Percentiles rank a stretch among this genome's conserved stretches.
phyloP scores from a whole-genome alignment of 2,113 vertebrate genomes.

The Nestor notabilis region DNA sequence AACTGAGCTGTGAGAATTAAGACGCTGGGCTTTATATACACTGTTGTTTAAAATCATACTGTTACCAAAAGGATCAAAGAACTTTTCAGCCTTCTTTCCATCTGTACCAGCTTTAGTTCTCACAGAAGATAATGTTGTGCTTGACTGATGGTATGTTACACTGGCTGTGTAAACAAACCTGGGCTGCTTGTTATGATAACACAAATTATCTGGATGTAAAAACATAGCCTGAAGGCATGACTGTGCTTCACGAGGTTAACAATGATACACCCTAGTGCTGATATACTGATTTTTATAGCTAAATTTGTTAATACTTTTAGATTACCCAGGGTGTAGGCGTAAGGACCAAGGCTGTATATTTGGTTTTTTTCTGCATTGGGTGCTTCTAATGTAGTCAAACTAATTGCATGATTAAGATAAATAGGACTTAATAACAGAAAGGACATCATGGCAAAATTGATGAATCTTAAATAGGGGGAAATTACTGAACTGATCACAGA shows the following conservation, averaged over 20 bases:
- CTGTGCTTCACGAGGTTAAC: not conserved
- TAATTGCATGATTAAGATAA: not conserved
- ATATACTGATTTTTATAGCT: not conserved
- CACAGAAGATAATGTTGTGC: rapidly evolving
- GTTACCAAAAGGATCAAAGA: rapidly evolving
- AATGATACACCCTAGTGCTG: not conserved
- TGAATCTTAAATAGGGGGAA: not conserved
- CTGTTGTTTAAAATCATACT: rapidly evolving
- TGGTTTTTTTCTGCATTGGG: not conserved
- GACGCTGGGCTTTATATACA: not conserved
- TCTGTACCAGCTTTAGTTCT: not conserved
- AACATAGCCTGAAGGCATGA: not conserved
- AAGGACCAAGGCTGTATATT: not conserved
- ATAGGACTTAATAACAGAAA: not conserved
- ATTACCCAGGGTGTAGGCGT: not conserved
- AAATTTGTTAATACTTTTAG: not conserved
- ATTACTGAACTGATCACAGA: not conserved
- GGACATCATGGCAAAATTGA: not conserved
- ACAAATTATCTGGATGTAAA: not conserved
- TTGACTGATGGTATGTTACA: not conserved
- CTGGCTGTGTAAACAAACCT: not conserved
- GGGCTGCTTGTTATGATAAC: not conserved
- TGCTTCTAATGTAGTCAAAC: not conserved
- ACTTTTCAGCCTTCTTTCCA: not conserved
- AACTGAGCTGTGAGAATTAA: not conserved